These are phyloP conservation scores for Drosophila suboccidentalis DNA, from an alignment of 2,888 invertebrate genomes.

Conservation along the genomic window DNA sequence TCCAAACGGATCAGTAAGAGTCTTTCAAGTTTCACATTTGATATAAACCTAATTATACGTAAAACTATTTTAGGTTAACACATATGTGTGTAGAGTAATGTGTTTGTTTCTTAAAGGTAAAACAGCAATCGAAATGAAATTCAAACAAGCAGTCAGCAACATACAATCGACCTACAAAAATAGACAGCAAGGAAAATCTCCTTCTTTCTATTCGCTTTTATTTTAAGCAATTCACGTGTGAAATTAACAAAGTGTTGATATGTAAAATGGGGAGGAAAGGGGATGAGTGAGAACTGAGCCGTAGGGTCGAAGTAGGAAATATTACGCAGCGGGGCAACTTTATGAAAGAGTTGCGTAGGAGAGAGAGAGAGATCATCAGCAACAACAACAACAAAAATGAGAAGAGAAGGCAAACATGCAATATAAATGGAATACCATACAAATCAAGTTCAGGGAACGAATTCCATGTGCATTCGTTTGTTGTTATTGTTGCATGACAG, in stretches of 20 bases:
- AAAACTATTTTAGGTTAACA: neutral
- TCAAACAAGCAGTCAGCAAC: constrained; percentile 42
- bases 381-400: neutral
- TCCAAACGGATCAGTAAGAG: too few relatives aligned
- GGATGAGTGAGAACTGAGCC: constrained; percentile 21
- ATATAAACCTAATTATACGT: neutral
- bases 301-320: constrained; percentile 59
- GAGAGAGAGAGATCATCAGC: constrained; percentile 16
- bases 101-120: constrained; percentile 36
- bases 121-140: constrained; percentile 63
- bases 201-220: constrained; percentile 43
- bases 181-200: constrained; percentile 56
- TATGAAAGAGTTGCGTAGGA: constrained; percentile 57
- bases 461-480: constrained; percentile 46
- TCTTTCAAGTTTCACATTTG: neutral
- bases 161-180: constrained; percentile 56
- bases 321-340: constrained; percentile 44
- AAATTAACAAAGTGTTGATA: constrained; percentile 79
- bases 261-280: constrained; percentile 35
- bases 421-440: constrained; percentile 35
- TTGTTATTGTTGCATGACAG: constrained; percentile 15
- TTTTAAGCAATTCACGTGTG: constrained; percentile 76
- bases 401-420: constrained; percentile 12
- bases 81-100: neutral
- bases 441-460: constrained; percentile 71